Conservation (phyloP, 1,140 invertebrate genomes). For the Cecropterus lyciades region DNA sequence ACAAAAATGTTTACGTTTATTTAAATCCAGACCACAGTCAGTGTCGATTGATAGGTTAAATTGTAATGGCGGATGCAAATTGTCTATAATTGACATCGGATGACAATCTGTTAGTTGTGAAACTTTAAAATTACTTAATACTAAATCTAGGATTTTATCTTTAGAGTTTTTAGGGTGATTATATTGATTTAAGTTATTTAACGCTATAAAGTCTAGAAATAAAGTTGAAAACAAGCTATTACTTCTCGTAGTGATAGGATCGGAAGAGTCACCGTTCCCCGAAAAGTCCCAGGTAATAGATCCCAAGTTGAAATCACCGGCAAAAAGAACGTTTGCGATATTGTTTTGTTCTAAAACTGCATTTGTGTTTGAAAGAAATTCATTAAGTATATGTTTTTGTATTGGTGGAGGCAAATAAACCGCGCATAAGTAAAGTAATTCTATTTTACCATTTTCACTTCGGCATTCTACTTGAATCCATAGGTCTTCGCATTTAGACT, state of each 20-base stretch:
- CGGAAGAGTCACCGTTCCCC: no score
- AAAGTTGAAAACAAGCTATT: background rate
- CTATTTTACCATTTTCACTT: background rate
- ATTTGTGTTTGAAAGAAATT: background rate
- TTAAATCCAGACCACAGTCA: background rate
- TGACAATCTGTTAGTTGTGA: background rate
- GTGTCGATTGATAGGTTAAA: constrained; percentile 9
- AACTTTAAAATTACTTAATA: constrained; percentile 7
- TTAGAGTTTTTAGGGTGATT: background rate
- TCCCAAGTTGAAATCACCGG: background rate
- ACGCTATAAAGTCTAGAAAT: background rate
- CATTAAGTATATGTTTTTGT: background rate
- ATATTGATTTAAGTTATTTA: background rate
- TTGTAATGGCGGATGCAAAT: constrained; percentile 13
- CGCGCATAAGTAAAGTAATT: background rate
- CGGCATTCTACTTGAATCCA: background rate
- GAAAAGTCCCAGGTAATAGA: background rate
- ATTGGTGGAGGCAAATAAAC: background rate
- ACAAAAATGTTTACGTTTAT: constrained; percentile 7
- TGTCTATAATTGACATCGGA: constrained; percentile 1
- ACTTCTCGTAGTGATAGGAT: background rate
- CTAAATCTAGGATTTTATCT: constrained; percentile 1
- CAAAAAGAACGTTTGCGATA: background rate
- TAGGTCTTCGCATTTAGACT: background rate
- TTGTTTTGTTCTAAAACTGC: background rate